Conservation (phyloP, 1,140 invertebrate species). For the Cotesia vestalis region DNA sequence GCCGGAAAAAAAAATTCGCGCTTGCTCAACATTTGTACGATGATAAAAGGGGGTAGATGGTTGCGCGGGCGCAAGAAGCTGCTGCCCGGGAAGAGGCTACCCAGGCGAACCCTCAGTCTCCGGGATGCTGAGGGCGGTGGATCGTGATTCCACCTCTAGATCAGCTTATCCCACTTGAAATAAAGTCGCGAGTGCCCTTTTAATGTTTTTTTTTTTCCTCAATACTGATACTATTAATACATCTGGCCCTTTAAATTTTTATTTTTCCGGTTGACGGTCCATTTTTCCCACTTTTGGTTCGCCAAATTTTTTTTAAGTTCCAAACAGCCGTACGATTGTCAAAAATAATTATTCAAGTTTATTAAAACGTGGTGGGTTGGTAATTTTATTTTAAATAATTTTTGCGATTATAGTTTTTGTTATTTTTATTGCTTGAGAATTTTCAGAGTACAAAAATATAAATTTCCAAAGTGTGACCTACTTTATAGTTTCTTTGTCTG, state of each 20-base stretch:
- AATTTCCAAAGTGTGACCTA: not conserved
- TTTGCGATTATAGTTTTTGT: too few relatives aligned
- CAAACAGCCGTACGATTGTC: too few relatives aligned
- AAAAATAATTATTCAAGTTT: too few relatives aligned
- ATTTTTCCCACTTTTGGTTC: too few relatives aligned
- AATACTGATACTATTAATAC: not conserved
- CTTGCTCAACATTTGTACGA: slow-evolving; percentile 38
- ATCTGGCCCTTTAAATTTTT: not conserved
- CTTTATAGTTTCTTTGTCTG: not conserved
- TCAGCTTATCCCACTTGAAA: slow-evolving; percentile 41
- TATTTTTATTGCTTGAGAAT: too few relatives aligned
- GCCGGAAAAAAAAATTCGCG: slow-evolving; percentile 16
- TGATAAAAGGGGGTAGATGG: slow-evolving; percentile 36
- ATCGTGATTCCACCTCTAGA: slow-evolving; percentile 85
- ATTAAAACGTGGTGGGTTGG: too few relatives aligned
- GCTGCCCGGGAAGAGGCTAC: slow-evolving; percentile 65
- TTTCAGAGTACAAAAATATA: too few relatives aligned
- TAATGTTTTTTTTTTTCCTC: not conserved
- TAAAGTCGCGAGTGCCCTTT: slow-evolving; percentile 41
- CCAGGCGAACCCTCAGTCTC: slow-evolving; percentile 62
- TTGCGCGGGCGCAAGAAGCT: slow-evolving; percentile 65
- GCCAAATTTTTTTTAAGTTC: too few relatives aligned
- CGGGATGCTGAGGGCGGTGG: slow-evolving; percentile 75
- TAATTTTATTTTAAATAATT: too few relatives aligned
- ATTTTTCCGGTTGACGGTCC: too few relatives aligned